A percentile compares a stretch with the other conserved stretches of the same genome.
Evolutionary conservation across 2,113 vertebrate genomes (phyloP).

Genomic region (Uria aalge): DNA sequence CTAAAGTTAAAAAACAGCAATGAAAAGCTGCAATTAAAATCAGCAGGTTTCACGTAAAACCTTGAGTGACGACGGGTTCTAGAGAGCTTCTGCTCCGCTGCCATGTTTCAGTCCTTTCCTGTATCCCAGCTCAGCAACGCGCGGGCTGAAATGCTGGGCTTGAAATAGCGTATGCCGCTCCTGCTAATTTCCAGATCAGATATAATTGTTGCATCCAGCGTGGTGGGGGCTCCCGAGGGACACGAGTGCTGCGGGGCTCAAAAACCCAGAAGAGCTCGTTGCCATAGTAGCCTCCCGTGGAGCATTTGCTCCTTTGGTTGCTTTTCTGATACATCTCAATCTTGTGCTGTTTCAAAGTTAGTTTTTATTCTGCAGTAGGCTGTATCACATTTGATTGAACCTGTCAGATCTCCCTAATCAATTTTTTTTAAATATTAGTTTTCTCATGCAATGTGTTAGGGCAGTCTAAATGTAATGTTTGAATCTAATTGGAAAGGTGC

Average conservation of each 20-base stretch:
- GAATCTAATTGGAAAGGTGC: neutral
- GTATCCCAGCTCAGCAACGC: fast-evolving
- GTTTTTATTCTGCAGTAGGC: neutral
- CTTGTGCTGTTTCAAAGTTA: neutral
- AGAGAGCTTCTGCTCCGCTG: neutral
- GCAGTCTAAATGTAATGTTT: neutral
- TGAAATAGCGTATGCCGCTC: fast-evolving
- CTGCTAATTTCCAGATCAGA: neutral
- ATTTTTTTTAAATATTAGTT: neutral
- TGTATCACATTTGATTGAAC: neutral
- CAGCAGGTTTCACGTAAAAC: neutral
- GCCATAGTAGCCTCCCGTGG: neutral
- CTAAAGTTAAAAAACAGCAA: neutral
- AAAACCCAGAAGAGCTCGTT: neutral
- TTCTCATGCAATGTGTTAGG: neutral
- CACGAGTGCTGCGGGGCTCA: neutral
- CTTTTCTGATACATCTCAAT: neutral
- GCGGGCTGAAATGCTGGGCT: neutral
- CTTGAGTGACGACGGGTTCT: neutral
- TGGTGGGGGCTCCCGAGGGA: neutral
- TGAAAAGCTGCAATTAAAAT: neutral
- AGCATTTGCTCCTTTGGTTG: neutral
- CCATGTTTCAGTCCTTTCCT: neutral
- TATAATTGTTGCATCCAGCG: neutral
- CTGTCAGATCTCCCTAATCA: neutral